Evolutionary conservation across 2,113 vertebrate species (phyloP).

Genomic region (Tenebrosternarchus preto): DNA sequence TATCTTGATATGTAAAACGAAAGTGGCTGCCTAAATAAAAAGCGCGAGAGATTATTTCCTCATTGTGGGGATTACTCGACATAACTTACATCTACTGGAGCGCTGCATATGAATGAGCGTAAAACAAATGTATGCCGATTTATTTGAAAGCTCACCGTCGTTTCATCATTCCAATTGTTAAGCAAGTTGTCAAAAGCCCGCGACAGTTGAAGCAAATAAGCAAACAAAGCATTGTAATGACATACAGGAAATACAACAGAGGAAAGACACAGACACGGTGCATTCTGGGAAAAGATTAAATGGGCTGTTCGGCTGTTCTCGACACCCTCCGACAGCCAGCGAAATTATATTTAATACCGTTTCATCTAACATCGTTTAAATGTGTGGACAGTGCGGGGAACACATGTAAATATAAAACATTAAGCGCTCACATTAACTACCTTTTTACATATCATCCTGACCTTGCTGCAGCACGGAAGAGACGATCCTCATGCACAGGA

Average conservation of each 20-base stretch:
- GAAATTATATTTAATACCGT: neutral
- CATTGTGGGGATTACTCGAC: neutral
- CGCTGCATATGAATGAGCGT: neutral
- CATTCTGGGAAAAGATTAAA: slow-evolving; percentile 78
- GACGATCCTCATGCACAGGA: neutral
- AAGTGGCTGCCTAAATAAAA: neutral
- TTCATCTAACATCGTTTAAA: neutral
- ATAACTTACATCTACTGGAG: neutral
- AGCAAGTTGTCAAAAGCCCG: neutral
- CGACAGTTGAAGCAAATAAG: slow-evolving; percentile 44
- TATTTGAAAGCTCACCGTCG: neutral
- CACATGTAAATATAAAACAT: neutral
- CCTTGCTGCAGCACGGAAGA: slow-evolving; percentile 11
- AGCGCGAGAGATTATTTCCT: neutral
- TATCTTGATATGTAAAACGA: slow-evolving; percentile 20
- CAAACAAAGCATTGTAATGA: slow-evolving; percentile 64
- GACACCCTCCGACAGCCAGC: slow-evolving; percentile 14
- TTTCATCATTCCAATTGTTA: neutral
- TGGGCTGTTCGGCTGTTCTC: slow-evolving; percentile 45
- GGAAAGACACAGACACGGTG: slow-evolving; percentile 61
- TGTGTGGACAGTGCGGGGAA: neutral
- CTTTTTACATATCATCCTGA: neutral
- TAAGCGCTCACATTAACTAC: neutral
- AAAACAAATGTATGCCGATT: neutral
- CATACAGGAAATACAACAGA: slow-evolving; percentile 72